phyloP scores from a whole-genome alignment of 1,140 invertebrate genomes.

The Xylocopa sonorina region DNA sequence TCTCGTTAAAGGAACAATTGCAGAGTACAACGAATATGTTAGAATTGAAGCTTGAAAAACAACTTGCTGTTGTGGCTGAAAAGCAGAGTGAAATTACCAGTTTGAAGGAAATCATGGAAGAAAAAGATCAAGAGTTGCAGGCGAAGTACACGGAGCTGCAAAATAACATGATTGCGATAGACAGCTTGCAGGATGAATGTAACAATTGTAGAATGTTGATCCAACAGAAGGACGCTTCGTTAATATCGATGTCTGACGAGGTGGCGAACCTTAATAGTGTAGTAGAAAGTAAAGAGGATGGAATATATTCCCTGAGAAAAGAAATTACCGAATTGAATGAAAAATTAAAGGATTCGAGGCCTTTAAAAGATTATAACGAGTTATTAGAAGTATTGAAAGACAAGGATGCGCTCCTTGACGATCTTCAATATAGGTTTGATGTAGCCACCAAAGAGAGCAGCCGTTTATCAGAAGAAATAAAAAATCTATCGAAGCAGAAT shows the following conservation, averaged over 20 bases:
- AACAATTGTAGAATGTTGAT: conserved; percentile 54
- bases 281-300: conserved; percentile 38
- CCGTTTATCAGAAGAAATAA: conserved; percentile 67
- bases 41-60: conserved; percentile 60
- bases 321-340: conserved; percentile 53
- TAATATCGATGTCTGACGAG: conserved; percentile 65
- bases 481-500: conserved; percentile 66
- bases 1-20: conserved; percentile 75
- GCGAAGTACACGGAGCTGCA: conserved; percentile 69
- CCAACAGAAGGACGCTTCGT: conserved; percentile 52
- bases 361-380: conserved; percentile 76
- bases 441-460: conserved; percentile 68
- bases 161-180: conserved; percentile 66
- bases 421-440: conserved; percentile 77
- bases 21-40: conserved; percentile 67
- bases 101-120: conserved; percentile 56
- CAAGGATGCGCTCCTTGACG: conserved; percentile 67
- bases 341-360: conserved; percentile 65
- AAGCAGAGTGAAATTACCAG: conserved; percentile 67
- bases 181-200: conserved; percentile 70
- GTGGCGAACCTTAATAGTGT: conserved; percentile 51
- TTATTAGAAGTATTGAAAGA: conserved; percentile 75
- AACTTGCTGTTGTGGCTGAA: conserved; percentile 2
- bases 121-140: conserved; percentile 83
- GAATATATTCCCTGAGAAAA: conserved; percentile 66